Base-by-base conservation (phyloP, 2,797 vertebrate genomes). In the Muscicapa striata region DNA sequence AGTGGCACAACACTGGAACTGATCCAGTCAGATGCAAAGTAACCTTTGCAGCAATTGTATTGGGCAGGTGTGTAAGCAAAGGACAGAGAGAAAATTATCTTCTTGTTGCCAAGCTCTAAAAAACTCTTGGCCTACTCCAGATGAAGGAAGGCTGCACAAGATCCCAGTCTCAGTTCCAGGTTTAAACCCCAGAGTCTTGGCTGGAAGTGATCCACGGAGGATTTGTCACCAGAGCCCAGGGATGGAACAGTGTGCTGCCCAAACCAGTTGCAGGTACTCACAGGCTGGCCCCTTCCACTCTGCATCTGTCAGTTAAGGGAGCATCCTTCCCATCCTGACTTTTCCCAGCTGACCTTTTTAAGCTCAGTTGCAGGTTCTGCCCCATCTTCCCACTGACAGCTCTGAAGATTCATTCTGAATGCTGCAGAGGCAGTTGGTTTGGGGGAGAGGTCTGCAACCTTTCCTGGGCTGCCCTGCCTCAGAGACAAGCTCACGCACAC, bases 311-410 rank as follows among this genome's bases (percentile, higher is more conserved):
- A 93, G 41, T 94, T 90, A 92, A 26, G 49, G 0, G 0, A 87
- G 43, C 77, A 20, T 86, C 73, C 85, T 95, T 91, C 78, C 36
- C 30, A 32, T 84, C 84, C 75, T 95, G 94, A 79, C 89, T 94
- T 97, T 87, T 74, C 83, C 87, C 85, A 55, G 67, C 45, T 96
- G 95, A 97, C 94, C 94, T 96, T 97, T 94, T 55, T 81, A 81
- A 88, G 91, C 66, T 55, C 6, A 6, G 85, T 77, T 79, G 62
- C 66, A 80, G 83, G 57, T 94, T 84, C 86, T 70, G 85, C 78
- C 82, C 7, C 0, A 27, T 84, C 89, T 75, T 76, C 30, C 30
- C 63, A 61, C 49, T 77, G 92, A 96, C 86, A 96, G 89, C 89
- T 89, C 32, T 41, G 69, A 89, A 91, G 90, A 91, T 93, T 95